Evolutionary conservation across 1,140 invertebrate genomes (phyloP), one percentile per base, ranked within the genome.

Genomic region (Delia radicum): DNA sequence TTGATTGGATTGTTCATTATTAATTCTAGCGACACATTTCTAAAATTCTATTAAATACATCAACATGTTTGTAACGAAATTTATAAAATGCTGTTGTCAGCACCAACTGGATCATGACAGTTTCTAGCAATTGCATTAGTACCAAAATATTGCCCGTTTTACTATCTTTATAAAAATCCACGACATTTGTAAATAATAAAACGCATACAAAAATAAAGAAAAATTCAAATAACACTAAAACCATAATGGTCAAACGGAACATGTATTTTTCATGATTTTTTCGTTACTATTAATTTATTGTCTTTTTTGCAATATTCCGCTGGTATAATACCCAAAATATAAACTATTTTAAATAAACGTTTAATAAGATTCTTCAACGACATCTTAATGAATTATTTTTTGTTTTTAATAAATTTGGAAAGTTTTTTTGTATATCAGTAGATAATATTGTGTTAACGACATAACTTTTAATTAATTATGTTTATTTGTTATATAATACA

Each of bases 241-340:
- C 33, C 18, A 69, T 2, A 0, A 42, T 15, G 8, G 74, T 75
- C 48, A 75, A 69, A 15, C 31, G 21, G 3, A 69, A 21, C 18
- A 63, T 42, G 15, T 24, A 24, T 28, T 48, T 18, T 48, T 15
- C 10, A 69, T 67, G 33, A 21, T 42, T 42, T 26, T 12, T n/a
- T 13, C 2, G 26, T 42, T 3, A 6, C 18, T 4, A 69, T 5
- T 5, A 69, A 18, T 55, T 75, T 48, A 13, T 69, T 12, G 12
- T 48, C n/a, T 21, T 65, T 37, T 12, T 12, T 8, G n/a, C 61
- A 67, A 48, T 67, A 75, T 27, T 12, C 48, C 2, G 62, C 74
- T 37, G 74, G 74, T 1, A 29, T 46, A 21, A 75, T 46, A 10
- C 74, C 74, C 28, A 75, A 12, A 27, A 33, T 28, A 75, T 63